A percentile compares a stretch with the other conserved stretches of the same genome.
Conservation (phyloP, 1,140 invertebrate species). For the Aphidius gifuensis region DNA sequence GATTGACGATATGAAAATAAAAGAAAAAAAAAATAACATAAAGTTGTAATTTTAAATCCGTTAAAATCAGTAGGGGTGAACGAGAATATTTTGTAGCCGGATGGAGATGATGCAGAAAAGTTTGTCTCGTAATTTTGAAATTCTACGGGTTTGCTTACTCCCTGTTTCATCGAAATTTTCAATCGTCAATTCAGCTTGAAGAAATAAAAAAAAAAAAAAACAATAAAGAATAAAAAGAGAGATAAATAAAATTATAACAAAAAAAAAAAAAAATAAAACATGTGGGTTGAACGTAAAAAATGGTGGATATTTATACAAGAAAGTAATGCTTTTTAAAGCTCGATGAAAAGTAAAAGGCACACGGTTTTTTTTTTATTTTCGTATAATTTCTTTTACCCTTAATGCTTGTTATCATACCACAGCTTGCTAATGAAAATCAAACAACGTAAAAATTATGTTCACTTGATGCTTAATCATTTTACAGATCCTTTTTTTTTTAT, state of each 20-base stretch:
- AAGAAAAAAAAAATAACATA: too few species aligned
- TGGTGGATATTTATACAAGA: neutral
- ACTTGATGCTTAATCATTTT: conserved; percentile 36
- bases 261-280: neutral
- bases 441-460: conserved; percentile 52
- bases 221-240: conserved; percentile 3
- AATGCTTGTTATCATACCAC: conserved; percentile 10
- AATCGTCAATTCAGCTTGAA: conserved; percentile 2
- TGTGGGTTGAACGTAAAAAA: conserved; percentile 27
- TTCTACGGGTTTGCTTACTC: conserved; percentile 53
- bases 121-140: conserved; percentile 41
- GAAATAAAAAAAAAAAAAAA: conserved; percentile 6
- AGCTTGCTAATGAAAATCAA: conserved; percentile 57
- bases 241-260: neutral
- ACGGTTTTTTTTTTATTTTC: conserved; percentile 27
- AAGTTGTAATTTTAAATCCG: conserved; percentile 7
- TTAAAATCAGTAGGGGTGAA: conserved; percentile 46
- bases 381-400: neutral
- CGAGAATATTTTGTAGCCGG: conserved; percentile 35
- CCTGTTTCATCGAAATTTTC: conserved; percentile 27
- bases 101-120: conserved; percentile 27
- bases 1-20: neutral
- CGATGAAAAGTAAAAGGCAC: neutral
- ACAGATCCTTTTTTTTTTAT: conserved; percentile 9
- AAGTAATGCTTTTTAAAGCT: too few species aligned